Evolutionary conservation across 1,140 invertebrate species (phyloP).

Genomic region (Heliconius eleuchia): DNA sequence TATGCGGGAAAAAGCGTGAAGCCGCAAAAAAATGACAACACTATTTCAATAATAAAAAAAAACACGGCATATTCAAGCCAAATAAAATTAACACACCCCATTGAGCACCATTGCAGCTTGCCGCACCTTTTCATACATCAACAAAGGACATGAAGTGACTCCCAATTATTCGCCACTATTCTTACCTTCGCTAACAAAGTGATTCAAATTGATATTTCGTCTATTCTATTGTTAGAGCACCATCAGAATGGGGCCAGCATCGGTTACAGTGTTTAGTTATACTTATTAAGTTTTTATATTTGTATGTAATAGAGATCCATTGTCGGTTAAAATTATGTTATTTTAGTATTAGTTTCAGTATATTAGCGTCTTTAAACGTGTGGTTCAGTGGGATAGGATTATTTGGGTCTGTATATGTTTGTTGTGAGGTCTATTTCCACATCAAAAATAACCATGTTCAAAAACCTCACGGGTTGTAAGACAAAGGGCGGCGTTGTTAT

Average conservation of each 20-base stretch:
- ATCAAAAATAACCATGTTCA: too few relatives aligned
- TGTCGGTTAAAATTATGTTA: not conserved
- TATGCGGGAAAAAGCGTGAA: too few relatives aligned
- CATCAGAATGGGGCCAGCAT: not conserved
- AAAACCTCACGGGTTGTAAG: too few relatives aligned
- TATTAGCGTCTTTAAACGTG: not conserved
- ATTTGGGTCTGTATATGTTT: too few relatives aligned
- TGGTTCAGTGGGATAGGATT: not conserved
- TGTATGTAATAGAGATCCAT: not conserved
- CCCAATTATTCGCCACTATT: not conserved
- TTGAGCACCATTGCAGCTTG: not conserved
- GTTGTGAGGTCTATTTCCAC: too few relatives aligned
- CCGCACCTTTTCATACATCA: not conserved
- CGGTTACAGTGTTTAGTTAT: not conserved
- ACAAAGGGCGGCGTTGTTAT: too few relatives aligned
- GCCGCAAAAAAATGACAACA: not conserved
- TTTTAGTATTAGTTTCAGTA: slow-evolving; percentile 8
- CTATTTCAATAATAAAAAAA: not conserved
- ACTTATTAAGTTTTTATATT: not conserved
- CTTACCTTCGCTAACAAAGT: not conserved
- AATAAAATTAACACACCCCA: slow-evolving; percentile 6
- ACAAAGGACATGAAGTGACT: slow-evolving; percentile 4
- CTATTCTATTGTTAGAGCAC: not conserved
- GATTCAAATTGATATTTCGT: slow-evolving; percentile 8
- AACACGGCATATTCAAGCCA: not conserved